phyloP scores from a whole-genome alignment of 1,140 invertebrate species.

The Latrodectus geometricus region DNA sequence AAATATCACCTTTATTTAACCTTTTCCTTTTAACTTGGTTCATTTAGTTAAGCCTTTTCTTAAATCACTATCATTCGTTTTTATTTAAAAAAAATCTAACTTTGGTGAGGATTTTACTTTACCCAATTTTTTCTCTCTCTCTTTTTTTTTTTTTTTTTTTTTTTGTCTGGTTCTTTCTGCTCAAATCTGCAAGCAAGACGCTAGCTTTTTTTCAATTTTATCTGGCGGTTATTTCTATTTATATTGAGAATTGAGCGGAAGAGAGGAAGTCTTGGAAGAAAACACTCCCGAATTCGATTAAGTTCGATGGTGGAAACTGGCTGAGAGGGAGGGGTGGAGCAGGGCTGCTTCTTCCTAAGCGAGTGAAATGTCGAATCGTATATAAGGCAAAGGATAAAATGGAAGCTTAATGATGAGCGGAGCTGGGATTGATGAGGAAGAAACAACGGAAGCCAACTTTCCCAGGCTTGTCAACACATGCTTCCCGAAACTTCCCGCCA shows the following conservation, averaged over 20 bases:
- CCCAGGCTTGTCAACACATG: conserved; percentile 39
- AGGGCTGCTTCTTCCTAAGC: background rate
- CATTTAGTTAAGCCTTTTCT: no score
- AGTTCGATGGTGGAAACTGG: background rate
- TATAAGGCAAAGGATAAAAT: background rate
- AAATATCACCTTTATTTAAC: no score
- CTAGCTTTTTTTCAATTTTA: no score
- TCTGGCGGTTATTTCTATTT: background rate
- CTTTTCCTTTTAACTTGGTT: no score
- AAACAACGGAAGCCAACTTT: conserved; percentile 43
- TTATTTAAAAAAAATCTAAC: no score
- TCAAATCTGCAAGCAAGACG: no score
- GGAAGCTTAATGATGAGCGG: conserved; percentile 18
- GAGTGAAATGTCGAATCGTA: conserved; percentile 39
- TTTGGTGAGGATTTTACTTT: no score
- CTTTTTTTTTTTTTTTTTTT: no score
- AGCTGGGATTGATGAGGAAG: conserved; percentile 24
- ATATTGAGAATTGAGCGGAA: background rate
- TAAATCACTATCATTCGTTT: no score
- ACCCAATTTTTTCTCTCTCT: no score
- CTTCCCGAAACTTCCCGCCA: background rate
- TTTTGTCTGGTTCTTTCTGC: no score
- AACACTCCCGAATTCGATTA: background rate
- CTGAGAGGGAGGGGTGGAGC: no score
- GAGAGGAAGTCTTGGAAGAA: background rate